phyloP scores from a whole-genome alignment of 2,888 invertebrate genomes.

The Phaedon cochleariae region DNA sequence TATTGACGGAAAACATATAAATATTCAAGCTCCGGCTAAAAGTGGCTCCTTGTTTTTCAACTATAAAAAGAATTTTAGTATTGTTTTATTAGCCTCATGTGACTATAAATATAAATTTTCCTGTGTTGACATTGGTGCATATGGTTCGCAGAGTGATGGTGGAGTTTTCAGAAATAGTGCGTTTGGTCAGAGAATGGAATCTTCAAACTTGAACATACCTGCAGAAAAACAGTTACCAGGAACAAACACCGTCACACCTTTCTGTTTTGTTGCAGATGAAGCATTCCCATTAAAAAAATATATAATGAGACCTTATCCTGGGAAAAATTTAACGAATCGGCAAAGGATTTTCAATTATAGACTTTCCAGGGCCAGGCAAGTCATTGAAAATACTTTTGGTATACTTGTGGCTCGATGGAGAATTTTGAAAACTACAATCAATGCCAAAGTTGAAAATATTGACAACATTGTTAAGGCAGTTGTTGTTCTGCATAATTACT shows the following conservation, averaged over 20 bases:
- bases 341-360: constrained; percentile 45
- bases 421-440: constrained; percentile 39
- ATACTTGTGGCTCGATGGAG: constrained; percentile 41
- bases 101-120: constrained; percentile 50
- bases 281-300: constrained; percentile 40
- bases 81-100: constrained; percentile 4
- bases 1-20: constrained; percentile 28
- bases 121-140: constrained; percentile 49
- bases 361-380: constrained; percentile 38
- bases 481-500: constrained; percentile 39
- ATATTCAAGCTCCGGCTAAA: constrained; percentile 38
- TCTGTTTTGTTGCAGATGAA: constrained; percentile 41
- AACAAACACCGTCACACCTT: constrained; percentile 26
- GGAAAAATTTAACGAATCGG: constrained; percentile 26
- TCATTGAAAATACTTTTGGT: constrained; percentile 48
- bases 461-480: constrained; percentile 42
- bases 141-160: constrained; percentile 51
- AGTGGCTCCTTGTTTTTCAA: constrained; percentile 34
- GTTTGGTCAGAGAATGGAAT: constrained; percentile 35
- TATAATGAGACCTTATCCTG: constrained; percentile 45
- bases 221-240: background rate
- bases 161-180: constrained; percentile 44
- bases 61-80: constrained; percentile 21
- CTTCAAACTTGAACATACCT: constrained; percentile 31
- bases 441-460: constrained; percentile 42